A percentile compares a stretch with the other conserved stretches of the same genome.
Conservation (phyloP, 2,888 invertebrate species). For the Brachypalpus laphriformis region DNA sequence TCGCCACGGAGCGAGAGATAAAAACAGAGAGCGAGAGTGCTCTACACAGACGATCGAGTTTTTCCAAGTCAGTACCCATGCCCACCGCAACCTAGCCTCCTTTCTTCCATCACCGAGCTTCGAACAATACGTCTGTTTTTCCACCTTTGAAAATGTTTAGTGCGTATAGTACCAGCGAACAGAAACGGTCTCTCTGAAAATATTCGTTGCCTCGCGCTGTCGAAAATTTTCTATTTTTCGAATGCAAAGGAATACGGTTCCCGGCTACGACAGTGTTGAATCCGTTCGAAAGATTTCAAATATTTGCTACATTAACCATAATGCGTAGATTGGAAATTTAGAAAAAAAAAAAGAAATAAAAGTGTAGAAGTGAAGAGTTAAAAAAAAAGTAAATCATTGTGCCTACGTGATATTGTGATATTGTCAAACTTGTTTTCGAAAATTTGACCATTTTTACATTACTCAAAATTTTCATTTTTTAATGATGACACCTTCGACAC, state of each 20-base stretch:
- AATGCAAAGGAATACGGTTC: conserved; percentile 49
- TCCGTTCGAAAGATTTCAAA: conserved; percentile 20
- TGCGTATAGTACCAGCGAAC: conserved; percentile 70
- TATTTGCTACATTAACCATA: conserved; percentile 14
- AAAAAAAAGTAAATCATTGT: conserved; percentile 57
- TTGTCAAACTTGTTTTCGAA: conserved; percentile 33
- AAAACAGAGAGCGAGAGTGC: conserved; percentile 63
- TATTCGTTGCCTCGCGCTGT: conserved; percentile 25
- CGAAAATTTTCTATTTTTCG: conserved; percentile 38
- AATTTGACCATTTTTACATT: background rate
- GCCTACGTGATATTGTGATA: conserved; percentile 31
- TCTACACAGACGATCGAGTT: conserved; percentile 61
- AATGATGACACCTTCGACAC: conserved; percentile 47
- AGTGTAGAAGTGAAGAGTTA: conserved; percentile 27
- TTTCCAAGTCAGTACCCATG: conserved; percentile 45
- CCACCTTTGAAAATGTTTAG: conserved; percentile 64
- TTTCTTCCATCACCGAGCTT: conserved; percentile 27
- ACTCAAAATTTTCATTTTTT: background rate
- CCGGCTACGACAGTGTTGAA: conserved; percentile 54
- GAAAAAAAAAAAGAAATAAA: conserved; percentile 6
- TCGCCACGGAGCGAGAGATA: conserved; percentile 26
- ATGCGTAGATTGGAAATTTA: conserved; percentile 45
- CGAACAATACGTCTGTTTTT: conserved; percentile 58
- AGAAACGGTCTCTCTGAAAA: conserved; percentile 56
- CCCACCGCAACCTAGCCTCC: conserved; percentile 39